phyloP scores from a whole-genome alignment of 92 coral and sea anemone genomes.

The Paramuricea clavata region DNA sequence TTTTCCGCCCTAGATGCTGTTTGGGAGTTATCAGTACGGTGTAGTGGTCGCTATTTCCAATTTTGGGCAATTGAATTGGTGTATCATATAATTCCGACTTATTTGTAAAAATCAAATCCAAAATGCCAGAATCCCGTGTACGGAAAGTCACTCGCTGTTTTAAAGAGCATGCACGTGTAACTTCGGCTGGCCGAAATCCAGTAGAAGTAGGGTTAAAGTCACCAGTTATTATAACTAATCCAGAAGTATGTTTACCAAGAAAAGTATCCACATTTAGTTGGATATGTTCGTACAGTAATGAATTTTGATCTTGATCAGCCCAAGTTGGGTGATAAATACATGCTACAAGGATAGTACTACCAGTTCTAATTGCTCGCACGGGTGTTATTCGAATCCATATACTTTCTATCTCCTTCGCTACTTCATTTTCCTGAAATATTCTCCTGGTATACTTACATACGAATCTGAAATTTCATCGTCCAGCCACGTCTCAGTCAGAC shows the following conservation, averaged over 20 bases:
- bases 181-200: not conserved
- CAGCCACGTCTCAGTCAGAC: not conserved
- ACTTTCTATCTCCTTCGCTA: not conserved
- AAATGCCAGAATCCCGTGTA: not conserved
- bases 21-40: not conserved
- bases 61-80: not conserved
- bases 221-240: not conserved
- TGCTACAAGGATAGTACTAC: not conserved
- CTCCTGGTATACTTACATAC: not conserved
- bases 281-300: not conserved
- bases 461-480: not conserved
- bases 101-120: not conserved
- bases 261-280: conserved; percentile 11
- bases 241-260: conserved; percentile 28
- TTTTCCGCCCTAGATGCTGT: not conserved
- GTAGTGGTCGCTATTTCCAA: not conserved
- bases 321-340: not conserved
- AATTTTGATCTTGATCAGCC: not conserved
- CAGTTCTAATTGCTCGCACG: not conserved
- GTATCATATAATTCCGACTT: not conserved
- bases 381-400: not conserved
- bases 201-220: conserved; percentile 35
- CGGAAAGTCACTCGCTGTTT: not conserved
- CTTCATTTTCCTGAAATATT: not conserved
- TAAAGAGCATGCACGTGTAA: not conserved